phyloP scores from a whole-genome alignment of 2,113 vertebrate genomes.

The Mirounga angustirostris region DNA sequence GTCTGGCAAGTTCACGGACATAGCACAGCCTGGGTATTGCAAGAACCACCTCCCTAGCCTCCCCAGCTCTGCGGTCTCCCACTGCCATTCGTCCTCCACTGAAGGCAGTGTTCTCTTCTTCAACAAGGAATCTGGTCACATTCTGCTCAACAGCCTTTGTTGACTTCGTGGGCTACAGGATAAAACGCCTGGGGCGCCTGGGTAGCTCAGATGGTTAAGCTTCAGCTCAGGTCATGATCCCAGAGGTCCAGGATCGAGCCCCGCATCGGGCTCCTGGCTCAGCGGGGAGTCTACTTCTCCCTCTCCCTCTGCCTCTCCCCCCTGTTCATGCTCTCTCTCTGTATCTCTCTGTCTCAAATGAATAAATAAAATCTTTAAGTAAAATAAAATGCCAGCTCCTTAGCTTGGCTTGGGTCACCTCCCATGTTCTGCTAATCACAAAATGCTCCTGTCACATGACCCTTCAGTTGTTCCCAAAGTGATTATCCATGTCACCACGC shows the following conservation, averaged over 20 bases:
- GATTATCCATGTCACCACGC: background rate
- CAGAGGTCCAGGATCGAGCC: too few relatives aligned
- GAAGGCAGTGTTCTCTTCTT: background rate
- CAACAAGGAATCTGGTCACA: background rate
- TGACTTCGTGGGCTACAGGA: background rate
- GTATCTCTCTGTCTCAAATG: too few relatives aligned
- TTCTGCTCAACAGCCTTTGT: background rate
- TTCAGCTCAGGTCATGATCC: too few relatives aligned
- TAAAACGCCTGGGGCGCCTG: background rate
- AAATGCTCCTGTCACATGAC: background rate
- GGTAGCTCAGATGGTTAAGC: too few relatives aligned
- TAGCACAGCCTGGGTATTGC: background rate
- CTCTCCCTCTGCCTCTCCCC: too few relatives aligned
- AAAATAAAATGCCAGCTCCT: background rate
- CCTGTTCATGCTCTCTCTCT: too few relatives aligned
- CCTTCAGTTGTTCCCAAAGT: background rate
- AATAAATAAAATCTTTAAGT: background rate
- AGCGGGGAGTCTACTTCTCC: too few relatives aligned
- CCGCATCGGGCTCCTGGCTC: too few relatives aligned
- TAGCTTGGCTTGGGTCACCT: background rate
- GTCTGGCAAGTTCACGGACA: conserved; percentile 34
- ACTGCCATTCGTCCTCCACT: background rate
- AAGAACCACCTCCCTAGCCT: background rate
- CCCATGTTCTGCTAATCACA: background rate
- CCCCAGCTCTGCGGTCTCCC: background rate